Evolutionary conservation across 1,140 invertebrate genomes (phyloP).

Genomic region (Batillaria attramentaria): DNA sequence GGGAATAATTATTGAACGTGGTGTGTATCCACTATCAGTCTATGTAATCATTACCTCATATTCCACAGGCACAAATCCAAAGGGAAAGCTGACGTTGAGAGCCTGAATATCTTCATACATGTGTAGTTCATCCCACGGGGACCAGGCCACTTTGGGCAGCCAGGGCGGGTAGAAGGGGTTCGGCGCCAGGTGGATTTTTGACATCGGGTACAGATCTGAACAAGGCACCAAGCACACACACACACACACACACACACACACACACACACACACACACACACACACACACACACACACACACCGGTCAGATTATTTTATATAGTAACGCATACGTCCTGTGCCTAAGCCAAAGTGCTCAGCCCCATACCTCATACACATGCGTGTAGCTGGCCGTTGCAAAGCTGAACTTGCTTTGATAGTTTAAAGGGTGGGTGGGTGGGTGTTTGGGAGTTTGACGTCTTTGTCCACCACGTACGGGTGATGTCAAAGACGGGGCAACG

Average conservation of each 20-base stretch:
- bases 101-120: constrained; percentile 26
- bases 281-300: constrained; percentile 24
- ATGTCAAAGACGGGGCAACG: too few species aligned
- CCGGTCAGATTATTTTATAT: too few species aligned
- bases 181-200: constrained; percentile 28
- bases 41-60: constrained; percentile 2
- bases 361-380: constrained; percentile 6
- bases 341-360: too few species aligned
- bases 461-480: not conserved
- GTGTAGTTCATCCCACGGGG: constrained; percentile 25
- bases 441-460: not conserved
- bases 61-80: constrained; percentile 36
- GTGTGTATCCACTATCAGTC: too few species aligned
- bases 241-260: not conserved
- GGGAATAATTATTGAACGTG: too few species aligned
- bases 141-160: constrained; percentile 31
- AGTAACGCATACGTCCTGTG: too few species aligned
- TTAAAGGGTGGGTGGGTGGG: too few species aligned
- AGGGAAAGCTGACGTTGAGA: constrained; percentile 47
- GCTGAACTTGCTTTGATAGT: not conserved
- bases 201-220: constrained; percentile 38
- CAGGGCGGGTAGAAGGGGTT: constrained; percentile 32
- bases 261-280: constrained; percentile 15
- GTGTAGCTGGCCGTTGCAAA: not conserved
- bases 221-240: not conserved